Percentiles rank a stretch among this genome's conserved stretches.
These are phyloP conservation scores for Gadopsis bispinosus DNA, from an alignment of 2,797 vertebrate genomes.

Conservation along the genomic window DNA sequence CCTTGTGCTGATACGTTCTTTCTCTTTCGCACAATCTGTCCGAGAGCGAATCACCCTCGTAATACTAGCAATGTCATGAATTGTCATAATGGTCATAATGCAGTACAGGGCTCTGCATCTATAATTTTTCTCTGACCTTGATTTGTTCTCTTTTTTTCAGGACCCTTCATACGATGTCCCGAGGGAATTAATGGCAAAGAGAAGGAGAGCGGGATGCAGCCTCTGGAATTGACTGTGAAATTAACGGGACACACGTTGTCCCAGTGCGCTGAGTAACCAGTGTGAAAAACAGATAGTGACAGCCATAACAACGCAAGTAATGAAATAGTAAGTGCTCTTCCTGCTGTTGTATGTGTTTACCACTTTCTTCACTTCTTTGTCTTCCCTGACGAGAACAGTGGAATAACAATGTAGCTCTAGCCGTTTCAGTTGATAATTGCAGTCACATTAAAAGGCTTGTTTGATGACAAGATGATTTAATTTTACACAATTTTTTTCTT, in stretches of 20 bases:
- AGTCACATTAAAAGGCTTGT: background rate
- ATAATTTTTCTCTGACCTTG: slow-evolving; percentile 71
- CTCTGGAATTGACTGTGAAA: slow-evolving; percentile 69
- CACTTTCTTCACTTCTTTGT: slow-evolving; percentile 9
- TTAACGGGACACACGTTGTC: slow-evolving; percentile 56
- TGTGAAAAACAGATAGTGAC: slow-evolving; percentile 75
- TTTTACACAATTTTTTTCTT: slow-evolving; percentile 10
- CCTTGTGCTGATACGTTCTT: slow-evolving; percentile 12
- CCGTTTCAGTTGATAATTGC: slow-evolving; percentile 6
- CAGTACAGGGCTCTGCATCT: slow-evolving; percentile 41
- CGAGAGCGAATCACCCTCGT: slow-evolving; percentile 10
- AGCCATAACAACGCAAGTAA: slow-evolving; percentile 70
- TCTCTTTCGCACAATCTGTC: slow-evolving; percentile 15
- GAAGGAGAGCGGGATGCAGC: slow-evolving; percentile 41
- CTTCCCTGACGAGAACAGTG: background rate
- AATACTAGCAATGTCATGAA: slow-evolving; percentile 42
- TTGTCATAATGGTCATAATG: slow-evolving; percentile 50
- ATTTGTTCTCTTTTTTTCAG: slow-evolving; percentile 65
- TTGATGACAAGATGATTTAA: slow-evolving; percentile 21
- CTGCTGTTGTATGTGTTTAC: slow-evolving; percentile 28
- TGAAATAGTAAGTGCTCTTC: slow-evolving; percentile 43
- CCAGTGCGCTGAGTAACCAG: slow-evolving; percentile 55
- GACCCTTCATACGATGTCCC: slow-evolving; percentile 50
- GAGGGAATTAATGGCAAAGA: slow-evolving; percentile 66
- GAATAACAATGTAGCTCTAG: background rate